A percentile compares a stretch with the other conserved stretches of the same genome.
Evolutionary conservation across 2,113 vertebrate genomes (phyloP).

Genomic region (Pelecanoides urinatrix): DNA sequence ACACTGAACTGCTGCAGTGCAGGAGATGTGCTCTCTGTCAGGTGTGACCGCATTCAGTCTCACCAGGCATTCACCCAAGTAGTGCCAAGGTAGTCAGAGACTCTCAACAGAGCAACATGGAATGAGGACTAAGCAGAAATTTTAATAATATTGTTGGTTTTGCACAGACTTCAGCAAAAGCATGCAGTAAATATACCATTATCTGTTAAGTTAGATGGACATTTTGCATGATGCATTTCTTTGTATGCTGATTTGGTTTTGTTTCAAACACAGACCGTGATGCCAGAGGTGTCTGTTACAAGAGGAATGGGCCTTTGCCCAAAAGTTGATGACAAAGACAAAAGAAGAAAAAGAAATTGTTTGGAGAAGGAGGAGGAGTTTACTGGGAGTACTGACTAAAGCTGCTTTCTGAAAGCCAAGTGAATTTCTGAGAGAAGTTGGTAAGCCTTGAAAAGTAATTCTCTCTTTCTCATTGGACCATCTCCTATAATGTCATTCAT

Average conservation of each 20-base stretch:
- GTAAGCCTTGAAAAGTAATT: slow-evolving; percentile 7
- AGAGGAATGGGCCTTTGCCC: not conserved
- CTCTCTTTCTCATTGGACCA: not conserved
- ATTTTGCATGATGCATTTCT: not conserved
- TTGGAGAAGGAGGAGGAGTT: not conserved
- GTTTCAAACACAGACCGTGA: not conserved
- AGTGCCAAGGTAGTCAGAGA: not conserved
- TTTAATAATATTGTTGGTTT: not conserved
- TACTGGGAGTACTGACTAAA: not conserved
- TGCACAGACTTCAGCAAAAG: not conserved
- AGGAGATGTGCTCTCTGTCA: not conserved
- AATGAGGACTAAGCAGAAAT: not conserved
- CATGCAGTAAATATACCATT: not conserved
- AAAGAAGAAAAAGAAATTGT: not conserved
- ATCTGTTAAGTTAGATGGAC: not conserved
- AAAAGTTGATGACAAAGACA: not conserved
- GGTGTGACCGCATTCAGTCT: fast-evolving
- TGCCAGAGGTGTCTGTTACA: not conserved
- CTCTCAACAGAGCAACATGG: not conserved
- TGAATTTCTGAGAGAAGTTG: slow-evolving; percentile 15
- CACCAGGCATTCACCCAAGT: not conserved
- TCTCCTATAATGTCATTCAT: not conserved
- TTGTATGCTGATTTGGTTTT: not conserved
- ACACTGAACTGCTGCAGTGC: not conserved
- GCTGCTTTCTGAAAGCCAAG: slow-evolving; percentile 3